Evolutionary conservation across 2,888 invertebrate genomes (phyloP).

Genomic region (Homarus gammarus): DNA sequence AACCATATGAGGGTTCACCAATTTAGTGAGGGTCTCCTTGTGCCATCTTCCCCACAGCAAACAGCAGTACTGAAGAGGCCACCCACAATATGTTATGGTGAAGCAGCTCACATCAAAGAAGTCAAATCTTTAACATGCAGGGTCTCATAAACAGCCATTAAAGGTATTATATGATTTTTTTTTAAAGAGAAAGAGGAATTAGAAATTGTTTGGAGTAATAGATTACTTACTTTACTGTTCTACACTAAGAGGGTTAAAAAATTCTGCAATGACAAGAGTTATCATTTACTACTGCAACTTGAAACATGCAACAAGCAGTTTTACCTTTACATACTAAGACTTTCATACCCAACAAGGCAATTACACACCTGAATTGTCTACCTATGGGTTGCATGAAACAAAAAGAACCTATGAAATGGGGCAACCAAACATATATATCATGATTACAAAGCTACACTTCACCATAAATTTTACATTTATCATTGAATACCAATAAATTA

Average conservation of each 20-base stretch:
- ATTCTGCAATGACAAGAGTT: too few species aligned
- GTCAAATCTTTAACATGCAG: not conserved
- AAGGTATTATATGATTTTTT: too few species aligned
- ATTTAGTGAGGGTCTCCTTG: too few species aligned
- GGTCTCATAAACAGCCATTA: not conserved
- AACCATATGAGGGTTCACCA: too few species aligned
- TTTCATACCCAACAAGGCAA: not conserved
- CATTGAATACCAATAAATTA: not conserved
- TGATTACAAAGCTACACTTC: not conserved
- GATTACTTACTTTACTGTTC: too few species aligned
- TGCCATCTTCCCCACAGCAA: too few species aligned
- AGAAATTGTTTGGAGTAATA: too few species aligned
- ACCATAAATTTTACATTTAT: not conserved
- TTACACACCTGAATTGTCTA: conserved; percentile 59
- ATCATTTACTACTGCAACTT: not conserved
- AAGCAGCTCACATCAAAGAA: not conserved
- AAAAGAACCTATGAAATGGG: conserved; percentile 29
- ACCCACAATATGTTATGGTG: too few species aligned
- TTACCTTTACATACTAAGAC: not conserved
- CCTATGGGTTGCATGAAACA: conserved; percentile 54
- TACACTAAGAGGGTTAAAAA: too few species aligned
- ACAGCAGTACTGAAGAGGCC: too few species aligned
- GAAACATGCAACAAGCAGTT: not conserved
- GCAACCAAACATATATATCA: conserved; percentile 14
- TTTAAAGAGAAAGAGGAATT: too few species aligned